These are phyloP conservation scores for Leptoclinus maculatus DNA, from an alignment of 2,797 vertebrate genomes.

Conservation along the genomic window DNA sequence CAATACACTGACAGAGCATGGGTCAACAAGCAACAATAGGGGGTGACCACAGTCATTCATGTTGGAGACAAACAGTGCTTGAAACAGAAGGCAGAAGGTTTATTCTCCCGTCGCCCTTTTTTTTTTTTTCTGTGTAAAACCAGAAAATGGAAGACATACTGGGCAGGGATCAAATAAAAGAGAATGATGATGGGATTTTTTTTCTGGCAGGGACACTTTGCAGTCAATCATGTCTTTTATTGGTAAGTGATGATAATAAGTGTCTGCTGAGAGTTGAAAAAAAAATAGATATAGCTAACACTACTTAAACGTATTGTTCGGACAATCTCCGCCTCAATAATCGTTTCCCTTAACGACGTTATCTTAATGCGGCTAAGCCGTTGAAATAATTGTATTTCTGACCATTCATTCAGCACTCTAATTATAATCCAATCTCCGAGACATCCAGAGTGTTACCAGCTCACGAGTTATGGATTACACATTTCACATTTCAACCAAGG, in stretches of 20 bases:
- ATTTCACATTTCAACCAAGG: constrained; percentile 4
- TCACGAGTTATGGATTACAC: not conserved
- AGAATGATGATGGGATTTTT: not conserved
- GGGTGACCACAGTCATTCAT: not conserved
- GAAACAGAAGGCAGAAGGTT: not conserved
- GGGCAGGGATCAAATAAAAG: constrained; percentile 1
- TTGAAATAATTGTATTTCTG: not conserved
- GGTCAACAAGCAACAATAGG: not conserved
- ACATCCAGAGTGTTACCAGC: not conserved
- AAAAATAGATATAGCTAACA: not conserved
- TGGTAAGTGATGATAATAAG: not conserved
- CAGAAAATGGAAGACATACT: not conserved
- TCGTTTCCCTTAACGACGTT: not conserved
- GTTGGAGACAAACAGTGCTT: constrained; percentile 2
- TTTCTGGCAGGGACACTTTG: not conserved
- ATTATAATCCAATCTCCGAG: constrained; percentile 5
- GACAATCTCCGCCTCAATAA: not conserved
- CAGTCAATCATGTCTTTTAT: not conserved
- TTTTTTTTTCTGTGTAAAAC: constrained; percentile 12
- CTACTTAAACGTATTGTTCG: not conserved
- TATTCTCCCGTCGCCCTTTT: constrained; percentile 11
- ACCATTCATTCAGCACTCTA: not conserved
- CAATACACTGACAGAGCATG: not conserved
- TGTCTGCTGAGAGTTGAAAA: not conserved
- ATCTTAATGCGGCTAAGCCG: not conserved